phyloP scores from a whole-genome alignment of 2,797 vertebrate species.

The Selene dorsalis region DNA sequence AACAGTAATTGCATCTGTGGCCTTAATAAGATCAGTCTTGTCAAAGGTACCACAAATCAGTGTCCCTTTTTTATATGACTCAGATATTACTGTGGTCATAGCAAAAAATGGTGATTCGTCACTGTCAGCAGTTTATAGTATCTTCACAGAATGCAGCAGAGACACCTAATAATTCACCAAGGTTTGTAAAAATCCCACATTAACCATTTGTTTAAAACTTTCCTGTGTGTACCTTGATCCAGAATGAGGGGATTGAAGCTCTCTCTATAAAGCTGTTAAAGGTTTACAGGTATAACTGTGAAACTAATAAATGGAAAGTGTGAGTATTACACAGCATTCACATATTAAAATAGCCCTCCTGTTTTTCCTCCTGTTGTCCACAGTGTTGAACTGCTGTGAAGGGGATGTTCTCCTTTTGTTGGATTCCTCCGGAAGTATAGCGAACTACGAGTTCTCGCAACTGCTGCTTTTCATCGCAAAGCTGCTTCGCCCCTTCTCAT shows the following conservation, averaged over 20 bases:
- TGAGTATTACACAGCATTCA: not conserved
- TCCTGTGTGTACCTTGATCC: not conserved
- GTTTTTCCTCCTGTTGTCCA: conserved; percentile 35
- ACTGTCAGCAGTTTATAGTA: conserved; percentile 7
- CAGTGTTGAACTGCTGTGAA: conserved; percentile 78
- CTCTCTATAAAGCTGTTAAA: not conserved
- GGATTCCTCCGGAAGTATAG: conserved; percentile 92
- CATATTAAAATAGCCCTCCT: not conserved
- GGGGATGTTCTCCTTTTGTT: conserved; percentile 90
- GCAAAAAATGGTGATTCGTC: conserved; percentile 13
- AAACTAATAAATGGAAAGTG: not conserved
- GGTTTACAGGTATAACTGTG: not conserved
- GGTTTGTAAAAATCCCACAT: conserved; percentile 24
- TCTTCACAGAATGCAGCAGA: not conserved
- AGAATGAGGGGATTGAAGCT: not conserved
- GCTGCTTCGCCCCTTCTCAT: conserved; percentile 84
- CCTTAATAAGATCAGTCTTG: conserved; percentile 38
- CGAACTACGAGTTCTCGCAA: conserved; percentile 90
- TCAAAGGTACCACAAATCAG: conserved; percentile 27
- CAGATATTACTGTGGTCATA: conserved; percentile 19
- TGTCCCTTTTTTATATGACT: conserved; percentile 3
- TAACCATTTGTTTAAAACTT: conserved; percentile 14
- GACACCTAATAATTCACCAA: conserved; percentile 1
- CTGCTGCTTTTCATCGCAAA: conserved; percentile 85
- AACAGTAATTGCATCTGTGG: conserved; percentile 15